Conservation (phyloP, 37 sponge, comb jelly and placozoan genomes). For the Cladorhizidae sp. region DNA sequence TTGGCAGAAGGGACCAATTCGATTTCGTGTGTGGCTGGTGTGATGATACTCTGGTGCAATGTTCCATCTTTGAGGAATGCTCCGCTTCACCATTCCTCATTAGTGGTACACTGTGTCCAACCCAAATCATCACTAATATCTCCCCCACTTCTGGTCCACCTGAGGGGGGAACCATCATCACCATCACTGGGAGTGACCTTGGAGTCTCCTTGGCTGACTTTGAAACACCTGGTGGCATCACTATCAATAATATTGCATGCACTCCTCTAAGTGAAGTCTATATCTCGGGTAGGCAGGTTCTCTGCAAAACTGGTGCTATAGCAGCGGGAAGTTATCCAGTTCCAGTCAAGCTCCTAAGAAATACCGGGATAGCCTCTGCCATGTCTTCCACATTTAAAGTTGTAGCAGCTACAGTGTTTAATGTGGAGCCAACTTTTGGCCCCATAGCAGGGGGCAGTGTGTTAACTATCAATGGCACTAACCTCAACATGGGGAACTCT, state of each 20-base stretch:
- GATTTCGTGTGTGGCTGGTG: slow-evolving; percentile 72
- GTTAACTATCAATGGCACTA: slow-evolving; percentile 53
- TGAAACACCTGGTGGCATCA: neutral
- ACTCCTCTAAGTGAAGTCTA: slow-evolving; percentile 17
- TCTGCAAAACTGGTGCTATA: slow-evolving; percentile 24
- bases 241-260: slow-evolving; percentile 28
- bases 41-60: slow-evolving; percentile 2
- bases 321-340: neutral
- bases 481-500: slow-evolving; percentile 64
- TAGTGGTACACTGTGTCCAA: slow-evolving; percentile 26
- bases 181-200: slow-evolving; percentile 71
- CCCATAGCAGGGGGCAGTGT: slow-evolving; percentile 76
- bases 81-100: neutral
- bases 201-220: slow-evolving; percentile 48
- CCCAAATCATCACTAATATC: slow-evolving; percentile 44
- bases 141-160: slow-evolving; percentile 59
- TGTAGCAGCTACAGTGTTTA: slow-evolving; percentile 20
- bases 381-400: neutral
- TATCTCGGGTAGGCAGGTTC: slow-evolving; percentile 22
- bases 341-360: neutral
- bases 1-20: slow-evolving; percentile 15
- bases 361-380: neutral
- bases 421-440: slow-evolving; percentile 67
- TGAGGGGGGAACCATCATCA: slow-evolving; percentile 31
- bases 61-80: slow-evolving; percentile 23